Evolutionary conservation across 2,797 vertebrate genomes (phyloP).

Genomic region (Melanotaenia parkinsoni): DNA sequence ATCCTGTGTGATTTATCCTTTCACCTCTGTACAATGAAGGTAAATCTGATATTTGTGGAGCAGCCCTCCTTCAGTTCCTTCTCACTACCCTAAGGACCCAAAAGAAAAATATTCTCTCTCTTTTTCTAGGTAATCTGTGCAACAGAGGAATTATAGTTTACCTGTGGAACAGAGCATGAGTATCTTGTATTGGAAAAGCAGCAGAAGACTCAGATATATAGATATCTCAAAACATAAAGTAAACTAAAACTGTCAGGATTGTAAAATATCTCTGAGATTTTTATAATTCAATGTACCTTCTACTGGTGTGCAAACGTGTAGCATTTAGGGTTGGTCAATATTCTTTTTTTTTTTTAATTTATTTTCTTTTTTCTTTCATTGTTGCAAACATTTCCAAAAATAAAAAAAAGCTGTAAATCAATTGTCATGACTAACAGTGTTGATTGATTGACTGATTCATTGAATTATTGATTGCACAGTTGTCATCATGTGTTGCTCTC

Average conservation of each 20-base stretch:
- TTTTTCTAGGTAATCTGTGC: not conserved
- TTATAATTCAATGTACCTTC: not conserved
- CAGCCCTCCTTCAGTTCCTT: not conserved
- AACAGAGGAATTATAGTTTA: not conserved
- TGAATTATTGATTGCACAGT: constrained; percentile 32
- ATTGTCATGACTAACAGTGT: constrained; percentile 17
- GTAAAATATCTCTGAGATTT: not conserved
- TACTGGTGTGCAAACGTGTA: not conserved
- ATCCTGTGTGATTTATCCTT: not conserved
- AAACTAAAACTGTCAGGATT: not conserved
- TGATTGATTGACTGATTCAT: constrained; percentile 24
- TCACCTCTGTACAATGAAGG: not conserved
- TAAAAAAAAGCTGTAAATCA: constrained; percentile 49
- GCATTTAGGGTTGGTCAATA: not conserved
- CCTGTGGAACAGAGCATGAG: not conserved
- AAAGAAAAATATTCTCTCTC: not conserved
- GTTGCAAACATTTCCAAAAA: constrained; percentile 14
- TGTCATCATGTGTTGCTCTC: constrained; percentile 45
- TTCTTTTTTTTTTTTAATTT: not conserved
- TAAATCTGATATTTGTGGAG: not conserved
- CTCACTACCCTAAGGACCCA: not conserved
- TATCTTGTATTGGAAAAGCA: not conserved
- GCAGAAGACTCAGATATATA: constrained; percentile 2
- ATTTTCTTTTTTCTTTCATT: not conserved
- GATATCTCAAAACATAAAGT: not conserved